Base-by-base conservation (phyloP, 2,888 invertebrate species). In the Opisthograptis luteolata region DNA sequence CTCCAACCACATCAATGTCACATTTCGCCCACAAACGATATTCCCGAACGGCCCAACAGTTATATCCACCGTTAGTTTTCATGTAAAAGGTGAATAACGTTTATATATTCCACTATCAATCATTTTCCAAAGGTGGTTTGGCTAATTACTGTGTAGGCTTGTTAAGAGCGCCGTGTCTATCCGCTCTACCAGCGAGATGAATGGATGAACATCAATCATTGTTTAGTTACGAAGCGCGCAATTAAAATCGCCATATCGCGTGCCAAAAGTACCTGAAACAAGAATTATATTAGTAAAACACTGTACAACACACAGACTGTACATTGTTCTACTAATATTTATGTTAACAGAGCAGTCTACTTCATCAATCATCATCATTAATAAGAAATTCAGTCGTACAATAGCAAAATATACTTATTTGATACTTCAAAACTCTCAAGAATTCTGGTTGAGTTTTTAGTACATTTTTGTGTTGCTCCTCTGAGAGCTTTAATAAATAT, bases 201-300 rank as follows among this genome's bases (percentile, higher is more conserved):
- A 76, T 75, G 70, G 59, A 60, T 57, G 58, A 62, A 63, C 71
- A 76, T 76, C 73, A 72, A 77, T 78, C 78, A 76, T 69, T 68
- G 73, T 71, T 68, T 68, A 68, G 67, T 66, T 67, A 62, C 67
- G 64, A 35, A 55, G 48, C 36, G 40, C 27, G 53, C 52, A 43
- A 58, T 59, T 58, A 58, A 59, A 59, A 55, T 55, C 17, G 32
- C 45, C 32, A 45, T 50, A 51, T 57, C 39, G 40, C 45, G 44
- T 36, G 12, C 37, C 31, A 32, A 40, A 46, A 8, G 6, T 42
- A 42, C 32, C 35, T 8, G n/a, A n/a, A 22, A 1, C 20, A 20
- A n/a, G n/a, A 22, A 22, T n/a, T n/a, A n/a, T n/a, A n/a, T n/a
- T n/a, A n/a, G n/a, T n/a, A n/a, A n/a, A n/a, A n/a, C n/a, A n/a